Base-by-base conservation (phyloP, 2,797 vertebrate genomes). In the Salmo trutta region DNA sequence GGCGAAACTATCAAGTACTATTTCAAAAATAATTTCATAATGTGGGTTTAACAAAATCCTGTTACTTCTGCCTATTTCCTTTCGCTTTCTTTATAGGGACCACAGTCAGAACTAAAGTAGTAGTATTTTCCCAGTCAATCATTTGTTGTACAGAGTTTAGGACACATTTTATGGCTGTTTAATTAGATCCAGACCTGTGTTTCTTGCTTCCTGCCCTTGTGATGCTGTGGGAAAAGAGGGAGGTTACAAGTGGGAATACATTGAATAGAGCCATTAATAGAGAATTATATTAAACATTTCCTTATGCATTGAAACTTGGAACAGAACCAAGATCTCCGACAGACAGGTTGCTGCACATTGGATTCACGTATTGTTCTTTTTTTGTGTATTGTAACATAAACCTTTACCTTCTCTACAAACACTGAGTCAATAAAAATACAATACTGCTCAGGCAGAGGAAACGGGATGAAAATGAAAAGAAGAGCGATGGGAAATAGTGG, bases 391-490 rank as follows among this genome's bases (percentile, higher is more conserved):
- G 65, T 31, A 31, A 67, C 27, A 67, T 67, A 17, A 5, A 67
- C 12, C 65, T 82, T 81, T 79, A 62, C 73, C 77, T 79, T 86
- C 86, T 82, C 78, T 14, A 64, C 82, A 62, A 67, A 54, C 21
- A 54, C 1, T 14, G 16, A 36, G 19, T n/a, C 14, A 53, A n/a
- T 76, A 29, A 12, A 69, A 56, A 27, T 16, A 27, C 8, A n/a
- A 41, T 29, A 33, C 59, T 36, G 51, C 71, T 73, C 62, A 27
- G 62, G 7, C 24, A 12, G 33, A 69, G 17, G 16, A 72, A 72
- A 54, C 24, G 21, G 51, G 31, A 29, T 36, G 31, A 36, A 47
- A 65, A 68, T 68, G 66, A 17, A 36, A 69, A 33, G 15, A 41
- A 69, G 14, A 33, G 15, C 4, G 15, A 19, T 31, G 8, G 5